phyloP scores from a whole-genome alignment of 1,140 invertebrate species.

The Zaprionus davidi region DNA sequence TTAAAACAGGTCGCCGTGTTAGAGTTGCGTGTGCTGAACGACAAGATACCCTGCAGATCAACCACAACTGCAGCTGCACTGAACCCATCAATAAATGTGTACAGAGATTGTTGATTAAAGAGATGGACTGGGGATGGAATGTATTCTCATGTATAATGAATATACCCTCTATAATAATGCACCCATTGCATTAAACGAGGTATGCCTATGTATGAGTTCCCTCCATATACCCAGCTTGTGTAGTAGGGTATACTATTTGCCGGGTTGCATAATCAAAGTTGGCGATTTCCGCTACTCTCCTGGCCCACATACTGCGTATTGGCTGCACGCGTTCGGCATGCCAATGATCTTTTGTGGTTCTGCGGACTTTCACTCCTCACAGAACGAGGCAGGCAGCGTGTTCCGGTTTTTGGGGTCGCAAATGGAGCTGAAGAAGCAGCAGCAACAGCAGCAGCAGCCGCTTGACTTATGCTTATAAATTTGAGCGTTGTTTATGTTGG shows the following conservation, averaged over 20 bases:
- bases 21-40: not conserved
- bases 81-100: no score
- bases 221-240: not conserved
- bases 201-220: no score
- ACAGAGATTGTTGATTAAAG: no score
- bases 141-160: no score
- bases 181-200: no score
- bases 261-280: slow-evolving; percentile 33
- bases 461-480: slow-evolving; percentile 16
- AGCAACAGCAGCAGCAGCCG: slow-evolving; percentile 14
- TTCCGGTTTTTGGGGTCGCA: slow-evolving; percentile 87
- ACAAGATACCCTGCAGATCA: not conserved
- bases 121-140: no score
- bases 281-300: slow-evolving; percentile 11
- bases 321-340: slow-evolving; percentile 13
- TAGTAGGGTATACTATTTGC: not conserved
- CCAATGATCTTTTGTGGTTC: slow-evolving; percentile 15
- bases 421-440: slow-evolving; percentile 29
- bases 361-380: slow-evolving; percentile 38
- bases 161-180: no score
- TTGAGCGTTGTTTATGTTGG: slow-evolving; percentile 2
- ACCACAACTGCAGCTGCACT: not conserved
- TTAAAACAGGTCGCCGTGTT: slow-evolving; percentile 4
- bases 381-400: slow-evolving; percentile 84
- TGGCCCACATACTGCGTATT: slow-evolving; percentile 29